Evolutionary conservation across 2,113 vertebrate genomes (phyloP), one percentile per base, ranked within the genome.

Genomic region (Eolophus roseicapilla): DNA sequence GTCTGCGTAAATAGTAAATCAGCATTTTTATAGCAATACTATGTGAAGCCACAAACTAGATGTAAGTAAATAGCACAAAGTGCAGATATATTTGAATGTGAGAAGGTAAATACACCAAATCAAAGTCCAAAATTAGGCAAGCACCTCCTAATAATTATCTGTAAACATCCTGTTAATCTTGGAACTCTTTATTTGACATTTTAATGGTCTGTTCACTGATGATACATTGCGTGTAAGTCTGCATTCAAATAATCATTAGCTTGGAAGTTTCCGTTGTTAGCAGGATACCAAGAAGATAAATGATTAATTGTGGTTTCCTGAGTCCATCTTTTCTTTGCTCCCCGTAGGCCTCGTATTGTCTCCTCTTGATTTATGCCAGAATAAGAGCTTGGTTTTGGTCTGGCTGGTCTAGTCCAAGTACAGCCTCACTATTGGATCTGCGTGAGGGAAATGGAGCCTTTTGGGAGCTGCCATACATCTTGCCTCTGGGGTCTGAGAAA

Each of bases 341-440:
- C 93, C 91, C 3, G 1, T 67, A 60, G 85, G 79, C 70, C 23
- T 86, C 0, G 0, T 74, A 33, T 69, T 84, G 69, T 92, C 92
- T 92, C 20, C 21, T 92, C 53, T 74, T 96, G 93, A 97, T 96
- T 97, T 94, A 92, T 93, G 68, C 79, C 39, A n/a, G 73, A 57
- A 88, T 82, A 46, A 79, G 64, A 53, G n/a, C 65, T 95, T 73
- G 78, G 37, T 91, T 93, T 91, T 12, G 4, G 57, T 80, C 43
- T 89, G 86, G 46, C 91, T 33, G n/a, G 46, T 92, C 60, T 69
- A 46, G 59, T 68, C 37, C 0, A 0, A 64, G 29, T 24, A 13
- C 60, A 79, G 50, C 35, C 55, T 90, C 10, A 23, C 46, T 90
- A 80, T 65, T 87, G 67, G 76, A 63, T 59, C 50, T 1, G 0